Evolutionary conservation across 2,797 vertebrate genomes (phyloP).

Genomic region (Anguilla anguilla): DNA sequence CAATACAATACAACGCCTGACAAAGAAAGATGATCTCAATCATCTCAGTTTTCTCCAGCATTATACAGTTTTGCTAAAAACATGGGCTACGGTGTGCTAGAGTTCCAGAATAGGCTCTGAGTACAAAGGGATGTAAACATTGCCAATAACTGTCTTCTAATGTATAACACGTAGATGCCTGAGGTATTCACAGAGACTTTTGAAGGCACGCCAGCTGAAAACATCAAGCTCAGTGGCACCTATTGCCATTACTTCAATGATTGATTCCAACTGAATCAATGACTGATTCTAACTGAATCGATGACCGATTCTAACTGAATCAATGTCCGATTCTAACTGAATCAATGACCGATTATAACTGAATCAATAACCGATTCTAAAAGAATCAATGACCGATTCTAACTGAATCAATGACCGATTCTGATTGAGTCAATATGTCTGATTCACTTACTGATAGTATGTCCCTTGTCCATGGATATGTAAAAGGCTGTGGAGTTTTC

Average conservation of each 20-base stretch:
- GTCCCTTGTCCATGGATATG: too few species aligned
- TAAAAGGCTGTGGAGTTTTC: slow-evolving; percentile 21
- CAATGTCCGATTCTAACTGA: too few species aligned
- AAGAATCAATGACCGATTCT: too few species aligned
- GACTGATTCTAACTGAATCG: too few species aligned
- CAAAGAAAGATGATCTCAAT: neutral
- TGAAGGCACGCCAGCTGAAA: too few species aligned
- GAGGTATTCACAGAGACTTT: neutral
- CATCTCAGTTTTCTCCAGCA: neutral
- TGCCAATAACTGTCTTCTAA: neutral
- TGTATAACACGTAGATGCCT: neutral
- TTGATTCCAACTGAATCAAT: too few species aligned
- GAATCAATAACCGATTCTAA: too few species aligned
- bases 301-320: too few species aligned
- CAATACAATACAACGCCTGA: neutral
- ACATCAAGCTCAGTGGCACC: too few species aligned
- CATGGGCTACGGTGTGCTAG: neutral
- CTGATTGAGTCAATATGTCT: neutral
- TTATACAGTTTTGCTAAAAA: neutral
- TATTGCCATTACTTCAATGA: too few species aligned
- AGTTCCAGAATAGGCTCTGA: neutral
- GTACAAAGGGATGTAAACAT: neutral
- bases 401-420: too few species aligned
- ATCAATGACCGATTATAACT: too few species aligned
- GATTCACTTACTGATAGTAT: neutral